Evolutionary conservation across 2,113 vertebrate genomes (phyloP).

Genomic region (Ellobius talpinus): DNA sequence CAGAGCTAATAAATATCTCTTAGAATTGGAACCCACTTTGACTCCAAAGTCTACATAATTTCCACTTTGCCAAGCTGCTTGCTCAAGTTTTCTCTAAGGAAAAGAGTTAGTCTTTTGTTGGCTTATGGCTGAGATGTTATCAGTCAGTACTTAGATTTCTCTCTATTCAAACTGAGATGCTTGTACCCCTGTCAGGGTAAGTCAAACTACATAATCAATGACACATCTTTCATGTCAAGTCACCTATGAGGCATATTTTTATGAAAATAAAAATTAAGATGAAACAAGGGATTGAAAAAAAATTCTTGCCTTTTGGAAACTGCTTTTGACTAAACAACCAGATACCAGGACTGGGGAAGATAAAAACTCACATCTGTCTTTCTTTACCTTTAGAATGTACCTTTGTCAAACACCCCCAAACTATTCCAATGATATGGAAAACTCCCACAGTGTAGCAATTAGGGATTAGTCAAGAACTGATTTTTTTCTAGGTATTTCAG

Average conservation of each 20-base stretch:
- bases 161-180: conserved; percentile 8
- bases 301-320: conserved; percentile 35
- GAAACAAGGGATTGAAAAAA: conserved; percentile 37
- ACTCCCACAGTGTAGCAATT: not conserved
- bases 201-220: conserved; percentile 6
- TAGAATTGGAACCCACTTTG: conserved; percentile 35
- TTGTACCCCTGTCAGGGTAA: not conserved
- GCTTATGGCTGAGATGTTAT: conserved; percentile 34
- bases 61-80: conserved; percentile 23
- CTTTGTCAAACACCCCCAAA: conserved; percentile 22
- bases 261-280: conserved; percentile 54
- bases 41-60: conserved; percentile 33
- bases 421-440: not conserved
- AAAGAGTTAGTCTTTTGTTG: conserved; percentile 3
- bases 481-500: conserved; percentile 7
- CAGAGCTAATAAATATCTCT: conserved; percentile 44
- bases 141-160: conserved; percentile 9
- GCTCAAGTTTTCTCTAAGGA: conserved; percentile 47
- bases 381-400: not conserved
- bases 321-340: conserved; percentile 56
- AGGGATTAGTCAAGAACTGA: not conserved
- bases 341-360: not conserved
- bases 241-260: conserved; percentile 29
- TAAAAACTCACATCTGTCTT: not conserved
- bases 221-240: conserved; percentile 19